A percentile compares a stretch with the other conserved stretches of the same genome.
Conservation (phyloP, 2,113 vertebrate genomes). For the Excalfactoria chinensis region DNA sequence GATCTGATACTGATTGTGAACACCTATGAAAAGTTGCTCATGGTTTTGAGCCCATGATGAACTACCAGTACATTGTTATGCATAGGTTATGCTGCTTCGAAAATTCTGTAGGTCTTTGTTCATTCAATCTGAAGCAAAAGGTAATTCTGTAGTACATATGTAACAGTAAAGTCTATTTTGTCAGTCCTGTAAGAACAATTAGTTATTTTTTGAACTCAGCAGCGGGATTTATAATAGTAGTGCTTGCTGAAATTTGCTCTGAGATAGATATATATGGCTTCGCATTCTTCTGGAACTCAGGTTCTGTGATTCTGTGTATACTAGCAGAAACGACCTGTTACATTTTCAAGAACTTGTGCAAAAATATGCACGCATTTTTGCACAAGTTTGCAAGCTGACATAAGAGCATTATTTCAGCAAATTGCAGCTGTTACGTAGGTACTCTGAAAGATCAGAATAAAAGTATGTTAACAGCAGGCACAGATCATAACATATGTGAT, state of each 20-base stretch:
- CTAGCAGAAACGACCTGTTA: background rate
- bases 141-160: background rate
- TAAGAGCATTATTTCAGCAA: background rate
- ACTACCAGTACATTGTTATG: background rate
- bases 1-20: background rate
- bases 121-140: background rate
- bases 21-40: background rate
- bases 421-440: background rate
- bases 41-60: accelerated
- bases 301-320: background rate
- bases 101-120: background rate
- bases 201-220: background rate
- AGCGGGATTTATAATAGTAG: background rate
- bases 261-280: background rate
- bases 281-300: background rate
- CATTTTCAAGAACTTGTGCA: background rate
- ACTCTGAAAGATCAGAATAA: background rate
- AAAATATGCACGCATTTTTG: background rate
- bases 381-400: background rate
- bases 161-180: background rate
- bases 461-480: background rate
- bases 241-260: background rate
- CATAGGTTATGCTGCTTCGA: background rate
- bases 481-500: background rate
- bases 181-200: background rate